phyloP scores from a whole-genome alignment of 2,113 vertebrate species.

The Calyptomena viridis region DNA sequence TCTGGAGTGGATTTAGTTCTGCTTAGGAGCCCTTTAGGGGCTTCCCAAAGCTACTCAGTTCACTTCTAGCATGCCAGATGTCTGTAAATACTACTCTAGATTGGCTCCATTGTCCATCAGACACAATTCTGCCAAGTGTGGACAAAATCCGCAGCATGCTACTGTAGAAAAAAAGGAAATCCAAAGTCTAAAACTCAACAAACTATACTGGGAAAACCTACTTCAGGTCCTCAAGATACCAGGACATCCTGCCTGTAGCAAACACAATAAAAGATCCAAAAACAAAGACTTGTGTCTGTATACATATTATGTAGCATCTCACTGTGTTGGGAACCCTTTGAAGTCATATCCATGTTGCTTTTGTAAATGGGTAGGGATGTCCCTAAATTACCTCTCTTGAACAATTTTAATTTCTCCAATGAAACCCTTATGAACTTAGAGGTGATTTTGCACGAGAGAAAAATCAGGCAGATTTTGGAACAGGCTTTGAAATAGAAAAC shows the following conservation, averaged over 20 bases:
- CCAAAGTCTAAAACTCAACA: not conserved
- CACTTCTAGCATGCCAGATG: accelerated
- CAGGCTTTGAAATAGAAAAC: not conserved
- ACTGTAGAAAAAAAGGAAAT: not conserved
- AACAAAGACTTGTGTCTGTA: not conserved
- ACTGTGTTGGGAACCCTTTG: not conserved
- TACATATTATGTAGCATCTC: not conserved
- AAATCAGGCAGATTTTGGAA: not conserved
- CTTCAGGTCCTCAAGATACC: not conserved
- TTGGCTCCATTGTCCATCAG: not conserved
- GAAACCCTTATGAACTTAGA: not conserved
- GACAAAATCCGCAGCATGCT: not conserved
- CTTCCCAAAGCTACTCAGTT: not conserved
- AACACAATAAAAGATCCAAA: not conserved
- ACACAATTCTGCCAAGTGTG: accelerated
- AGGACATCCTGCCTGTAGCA: not conserved
- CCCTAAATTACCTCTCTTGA: not conserved
- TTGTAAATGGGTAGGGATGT: not conserved
- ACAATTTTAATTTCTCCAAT: not conserved
- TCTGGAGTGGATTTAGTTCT: not conserved
- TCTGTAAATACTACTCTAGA: not conserved
- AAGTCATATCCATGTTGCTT: not conserved
- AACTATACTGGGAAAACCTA: not conserved
- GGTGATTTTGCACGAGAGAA: not conserved
- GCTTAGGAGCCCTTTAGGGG: not conserved